A percentile compares a stretch with the other conserved stretches of the same genome.
Conservation (phyloP, 2,888 invertebrate genomes). For the Schizaphis graminum region DNA sequence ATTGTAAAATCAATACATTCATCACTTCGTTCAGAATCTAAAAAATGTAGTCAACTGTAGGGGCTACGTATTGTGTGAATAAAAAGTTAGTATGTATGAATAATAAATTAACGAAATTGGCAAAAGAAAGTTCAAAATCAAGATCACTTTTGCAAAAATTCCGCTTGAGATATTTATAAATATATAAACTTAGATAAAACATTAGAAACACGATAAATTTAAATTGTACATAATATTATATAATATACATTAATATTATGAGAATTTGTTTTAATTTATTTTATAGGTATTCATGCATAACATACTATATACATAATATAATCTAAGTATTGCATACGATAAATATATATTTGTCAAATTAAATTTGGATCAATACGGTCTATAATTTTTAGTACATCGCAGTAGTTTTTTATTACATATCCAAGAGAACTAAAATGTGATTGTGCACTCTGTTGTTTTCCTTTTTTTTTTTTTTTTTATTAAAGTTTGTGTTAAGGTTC, state of each 20-base stretch:
- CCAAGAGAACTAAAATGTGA: background rate
- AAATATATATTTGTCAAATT: background rate
- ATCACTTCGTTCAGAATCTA: no score
- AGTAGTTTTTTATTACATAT: background rate
- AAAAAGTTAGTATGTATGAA: background rate
- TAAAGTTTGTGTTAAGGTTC: slow-evolving; percentile 23
- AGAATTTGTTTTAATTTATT: background rate
- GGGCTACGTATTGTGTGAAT: background rate
- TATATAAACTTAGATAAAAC: background rate
- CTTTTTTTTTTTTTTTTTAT: slow-evolving; percentile 34
- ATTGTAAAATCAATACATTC: no score
- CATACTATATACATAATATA: background rate
- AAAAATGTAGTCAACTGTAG: background rate
- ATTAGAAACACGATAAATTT: background rate
- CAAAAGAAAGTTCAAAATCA: background rate
- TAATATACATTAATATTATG: no score
- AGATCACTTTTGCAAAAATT: background rate
- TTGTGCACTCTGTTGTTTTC: background rate
- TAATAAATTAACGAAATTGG: background rate
- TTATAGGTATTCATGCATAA: background rate
- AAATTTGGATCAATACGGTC: no score
- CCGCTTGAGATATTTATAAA: background rate
- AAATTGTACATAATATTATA: background rate
- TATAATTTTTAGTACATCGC: background rate
- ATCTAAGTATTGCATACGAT: background rate